phyloP scores from a whole-genome alignment of 2,888 invertebrate species.

The Lypha dubia region DNA sequence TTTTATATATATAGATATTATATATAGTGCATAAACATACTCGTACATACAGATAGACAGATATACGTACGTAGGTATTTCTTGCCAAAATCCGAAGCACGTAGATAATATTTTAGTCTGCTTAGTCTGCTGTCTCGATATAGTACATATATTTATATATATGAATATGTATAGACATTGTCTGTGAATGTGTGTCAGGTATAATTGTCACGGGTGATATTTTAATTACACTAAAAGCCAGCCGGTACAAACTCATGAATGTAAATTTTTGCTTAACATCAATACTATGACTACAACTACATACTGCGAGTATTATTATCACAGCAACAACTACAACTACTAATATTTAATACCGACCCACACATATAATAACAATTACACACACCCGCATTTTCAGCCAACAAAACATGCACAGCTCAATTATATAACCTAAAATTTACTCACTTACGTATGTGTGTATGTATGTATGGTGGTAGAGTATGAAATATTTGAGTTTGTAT shows the following conservation, averaged over 20 bases:
- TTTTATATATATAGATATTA: no score
- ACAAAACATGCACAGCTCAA: slow-evolving; percentile 31
- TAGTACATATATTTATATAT: neutral
- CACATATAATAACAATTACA: neutral
- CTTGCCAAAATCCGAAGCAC: neutral
- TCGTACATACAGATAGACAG: neutral
- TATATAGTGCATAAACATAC: no score
- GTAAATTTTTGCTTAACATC: slow-evolving; percentile 71
- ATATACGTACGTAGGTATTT: neutral
- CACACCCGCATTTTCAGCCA: neutral
- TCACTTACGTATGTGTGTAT: no score
- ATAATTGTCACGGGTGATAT: slow-evolving; percentile 67
- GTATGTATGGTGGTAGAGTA: no score
- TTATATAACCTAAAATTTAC: no score
- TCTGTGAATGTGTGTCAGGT: slow-evolving; percentile 46
- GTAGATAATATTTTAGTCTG: neutral
- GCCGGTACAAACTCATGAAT: slow-evolving; percentile 66
- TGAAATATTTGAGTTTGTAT: no score
- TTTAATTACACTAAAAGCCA: slow-evolving; percentile 74
- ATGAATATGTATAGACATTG: neutral
- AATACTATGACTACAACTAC: slow-evolving; percentile 30
- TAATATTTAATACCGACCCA: slow-evolving; percentile 35
- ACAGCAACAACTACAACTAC: neutral
- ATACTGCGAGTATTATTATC: slow-evolving; percentile 21
- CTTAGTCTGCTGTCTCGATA: neutral